Evolutionary conservation across 2,797 vertebrate species (phyloP).

Genomic region (Acrossocheilus wenchowensis): DNA sequence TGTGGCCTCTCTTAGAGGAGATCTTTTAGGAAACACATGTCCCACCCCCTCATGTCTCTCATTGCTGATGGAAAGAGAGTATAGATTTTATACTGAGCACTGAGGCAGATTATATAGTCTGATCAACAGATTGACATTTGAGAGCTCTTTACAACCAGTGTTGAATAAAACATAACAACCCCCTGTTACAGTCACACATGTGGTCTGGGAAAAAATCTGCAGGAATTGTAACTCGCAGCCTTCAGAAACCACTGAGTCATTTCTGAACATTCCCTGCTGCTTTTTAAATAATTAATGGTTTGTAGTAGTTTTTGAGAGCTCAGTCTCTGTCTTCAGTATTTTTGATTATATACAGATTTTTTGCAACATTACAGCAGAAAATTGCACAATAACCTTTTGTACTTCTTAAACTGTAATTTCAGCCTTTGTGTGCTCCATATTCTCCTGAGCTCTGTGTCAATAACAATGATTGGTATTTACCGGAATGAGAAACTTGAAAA

Average conservation of each 20-base stretch:
- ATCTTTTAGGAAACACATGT: constrained; percentile 2
- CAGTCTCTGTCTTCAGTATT: background rate
- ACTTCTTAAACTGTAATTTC: background rate
- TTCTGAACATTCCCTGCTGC: constrained; percentile 31
- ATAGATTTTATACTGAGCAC: constrained; percentile 33
- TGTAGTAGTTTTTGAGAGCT: background rate
- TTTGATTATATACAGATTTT: background rate
- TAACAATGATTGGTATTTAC: constrained; percentile 19
- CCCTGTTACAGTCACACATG: background rate
- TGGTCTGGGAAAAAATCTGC: background rate
- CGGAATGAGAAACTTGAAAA: constrained; percentile 20
- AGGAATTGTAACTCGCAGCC: background rate
- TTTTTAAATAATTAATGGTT: constrained; percentile 38
- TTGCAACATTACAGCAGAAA: background rate
- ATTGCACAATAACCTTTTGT: background rate
- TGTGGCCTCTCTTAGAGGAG: background rate
- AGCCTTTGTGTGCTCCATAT: background rate
- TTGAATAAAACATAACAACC: constrained; percentile 33
- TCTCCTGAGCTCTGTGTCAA: background rate
- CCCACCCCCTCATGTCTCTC: background rate
- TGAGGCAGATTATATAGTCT: constrained; percentile 12
- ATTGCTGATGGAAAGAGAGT: background rate
- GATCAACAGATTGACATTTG: constrained; percentile 44
- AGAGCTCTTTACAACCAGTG: constrained; percentile 16
- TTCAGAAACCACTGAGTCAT: constrained; percentile 15